Conservation (phyloP, 2,113 vertebrate species). For the Scartelaos histophorus region DNA sequence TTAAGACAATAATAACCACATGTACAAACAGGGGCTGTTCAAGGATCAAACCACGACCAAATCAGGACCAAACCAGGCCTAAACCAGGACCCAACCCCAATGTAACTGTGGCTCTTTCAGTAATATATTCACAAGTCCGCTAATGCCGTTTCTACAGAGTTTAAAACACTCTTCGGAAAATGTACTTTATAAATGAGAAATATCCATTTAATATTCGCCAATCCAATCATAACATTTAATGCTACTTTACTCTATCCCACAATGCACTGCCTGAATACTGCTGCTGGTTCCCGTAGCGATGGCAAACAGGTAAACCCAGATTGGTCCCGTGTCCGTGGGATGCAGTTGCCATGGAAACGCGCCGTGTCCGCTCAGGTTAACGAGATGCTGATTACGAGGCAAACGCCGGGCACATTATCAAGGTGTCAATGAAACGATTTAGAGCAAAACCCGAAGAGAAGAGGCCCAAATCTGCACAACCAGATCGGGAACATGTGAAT, state of each 20-base stretch:
- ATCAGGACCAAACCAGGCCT: not conserved
- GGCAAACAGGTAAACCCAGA: not conserved
- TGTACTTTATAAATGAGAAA: no score
- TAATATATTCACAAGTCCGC: no score
- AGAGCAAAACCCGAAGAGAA: not conserved
- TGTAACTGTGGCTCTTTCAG: no score
- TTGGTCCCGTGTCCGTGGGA: not conserved
- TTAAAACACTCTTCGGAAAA: no score
- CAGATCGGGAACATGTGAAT: not conserved
- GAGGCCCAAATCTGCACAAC: not conserved
- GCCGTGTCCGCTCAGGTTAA: not conserved
- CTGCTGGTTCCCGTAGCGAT: not conserved
- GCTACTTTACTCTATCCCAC: no score
- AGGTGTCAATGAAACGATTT: not conserved
- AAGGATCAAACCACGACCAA: not conserved
- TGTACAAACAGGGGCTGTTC: not conserved
- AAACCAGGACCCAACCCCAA: not conserved
- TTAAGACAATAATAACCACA: no score
- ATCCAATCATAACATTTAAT: no score
- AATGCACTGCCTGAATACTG: not conserved
- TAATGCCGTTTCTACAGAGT: no score
- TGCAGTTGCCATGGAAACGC: not conserved
- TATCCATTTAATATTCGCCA: no score
- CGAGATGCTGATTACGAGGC: conserved; percentile 2
- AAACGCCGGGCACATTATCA: not conserved